These are phyloP conservation scores for Helarctos malayanus DNA, from an alignment of 2,797 vertebrate genomes.

Conservation along the genomic window DNA sequence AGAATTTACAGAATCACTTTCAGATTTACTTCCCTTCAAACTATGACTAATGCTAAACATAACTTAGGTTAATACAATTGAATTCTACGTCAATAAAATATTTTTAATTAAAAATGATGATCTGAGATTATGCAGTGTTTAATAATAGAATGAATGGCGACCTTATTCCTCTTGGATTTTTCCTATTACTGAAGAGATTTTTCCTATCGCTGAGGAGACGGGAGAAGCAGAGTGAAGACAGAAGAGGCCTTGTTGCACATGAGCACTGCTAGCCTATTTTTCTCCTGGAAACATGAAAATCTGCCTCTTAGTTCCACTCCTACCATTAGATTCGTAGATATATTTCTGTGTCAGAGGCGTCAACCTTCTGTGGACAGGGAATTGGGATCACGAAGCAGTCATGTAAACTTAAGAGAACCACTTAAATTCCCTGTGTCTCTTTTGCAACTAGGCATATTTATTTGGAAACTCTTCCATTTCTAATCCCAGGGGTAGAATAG, in stretches of 20 bases:
- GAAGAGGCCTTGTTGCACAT: not conserved
- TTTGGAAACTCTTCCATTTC: slow-evolving; percentile 54
- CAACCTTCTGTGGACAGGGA: not conserved
- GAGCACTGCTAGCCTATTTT: not conserved
- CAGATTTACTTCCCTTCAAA: not conserved
- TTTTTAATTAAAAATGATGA: slow-evolving; percentile 59
- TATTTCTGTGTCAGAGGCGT: not conserved
- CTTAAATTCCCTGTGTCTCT: not conserved
- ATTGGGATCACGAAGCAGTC: not conserved
- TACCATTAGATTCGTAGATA: not conserved
- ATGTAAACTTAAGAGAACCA: not conserved
- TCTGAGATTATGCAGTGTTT: slow-evolving; percentile 15
- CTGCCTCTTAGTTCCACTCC: not conserved
- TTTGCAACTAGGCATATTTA: not conserved
- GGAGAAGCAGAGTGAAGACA: not conserved
- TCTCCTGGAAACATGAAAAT: not conserved
- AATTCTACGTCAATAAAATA: slow-evolving; percentile 25
- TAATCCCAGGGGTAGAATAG: not conserved
- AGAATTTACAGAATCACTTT: not conserved
- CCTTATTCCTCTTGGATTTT: slow-evolving; percentile 40
- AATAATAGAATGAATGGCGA: not conserved
- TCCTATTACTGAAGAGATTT: slow-evolving; percentile 15
- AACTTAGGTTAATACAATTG: slow-evolving; percentile 20
- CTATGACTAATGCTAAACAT: not conserved
- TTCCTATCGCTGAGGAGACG: not conserved